Conservation (phyloP, 2,113 vertebrate genomes). For the Rafetus swinhoei region DNA sequence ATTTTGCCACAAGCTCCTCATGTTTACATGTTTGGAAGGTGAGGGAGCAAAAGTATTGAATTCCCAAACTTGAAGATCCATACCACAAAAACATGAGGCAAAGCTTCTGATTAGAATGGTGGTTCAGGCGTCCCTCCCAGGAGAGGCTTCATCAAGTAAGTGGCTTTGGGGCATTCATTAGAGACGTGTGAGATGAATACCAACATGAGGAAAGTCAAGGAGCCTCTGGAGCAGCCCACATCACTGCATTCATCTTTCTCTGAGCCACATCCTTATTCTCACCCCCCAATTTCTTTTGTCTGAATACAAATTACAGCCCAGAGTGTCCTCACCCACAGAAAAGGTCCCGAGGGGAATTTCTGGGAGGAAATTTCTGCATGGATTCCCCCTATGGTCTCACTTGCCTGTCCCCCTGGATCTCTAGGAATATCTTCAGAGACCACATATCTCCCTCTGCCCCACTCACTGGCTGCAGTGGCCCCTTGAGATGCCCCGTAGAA, state of each 20-base stretch:
- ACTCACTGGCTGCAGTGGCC: not conserved
- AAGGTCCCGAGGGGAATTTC: not conserved
- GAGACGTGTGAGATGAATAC: not conserved
- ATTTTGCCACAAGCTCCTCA: conserved; percentile 1
- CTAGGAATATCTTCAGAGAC: not conserved
- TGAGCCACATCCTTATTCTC: not conserved
- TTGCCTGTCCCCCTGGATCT: not conserved
- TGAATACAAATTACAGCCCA: not conserved
- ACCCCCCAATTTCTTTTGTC: not conserved
- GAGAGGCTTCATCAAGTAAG: conserved; percentile 7
- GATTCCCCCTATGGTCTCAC: not conserved
- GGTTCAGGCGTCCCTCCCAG: not conserved
- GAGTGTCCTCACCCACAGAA: not conserved
- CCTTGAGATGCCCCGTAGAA: not conserved
- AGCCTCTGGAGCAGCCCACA: not conserved
- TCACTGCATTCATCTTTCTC: not conserved
- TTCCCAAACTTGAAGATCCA: not conserved
- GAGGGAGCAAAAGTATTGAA: not conserved
- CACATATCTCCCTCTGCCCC: not conserved
- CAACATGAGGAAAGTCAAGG: not conserved
- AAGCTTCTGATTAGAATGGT: conserved; percentile 18
- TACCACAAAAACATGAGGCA: not conserved
- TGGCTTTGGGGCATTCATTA: not conserved
- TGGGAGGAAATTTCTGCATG: not conserved
- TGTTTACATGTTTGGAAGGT: not conserved